Conservation (phyloP, 2,888 invertebrate genomes). For the Dasypogon diadema region DNA sequence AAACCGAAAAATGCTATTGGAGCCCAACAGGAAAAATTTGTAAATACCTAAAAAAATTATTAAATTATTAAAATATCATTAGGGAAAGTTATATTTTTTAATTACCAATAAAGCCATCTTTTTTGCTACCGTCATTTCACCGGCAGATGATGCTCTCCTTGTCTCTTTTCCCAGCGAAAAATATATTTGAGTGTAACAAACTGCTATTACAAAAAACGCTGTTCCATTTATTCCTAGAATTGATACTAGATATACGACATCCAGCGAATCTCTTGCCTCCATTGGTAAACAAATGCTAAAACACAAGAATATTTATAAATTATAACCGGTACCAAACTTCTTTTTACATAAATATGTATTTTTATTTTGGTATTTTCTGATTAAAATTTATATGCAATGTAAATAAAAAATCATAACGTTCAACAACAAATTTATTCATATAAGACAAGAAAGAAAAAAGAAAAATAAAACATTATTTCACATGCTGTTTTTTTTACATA, state of each 20-base stretch:
- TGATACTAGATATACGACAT: constrained; percentile 79
- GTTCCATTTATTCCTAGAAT: constrained; percentile 82
- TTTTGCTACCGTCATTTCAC: constrained; percentile 84
- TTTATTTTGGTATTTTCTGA: too few species aligned
- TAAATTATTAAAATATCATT: neutral
- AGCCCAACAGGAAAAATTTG: constrained; percentile 87
- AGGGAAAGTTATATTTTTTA: neutral
- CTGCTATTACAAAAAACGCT: constrained; percentile 85
- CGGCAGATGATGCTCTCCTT: constrained; percentile 69
- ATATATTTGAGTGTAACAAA: constrained; percentile 89
- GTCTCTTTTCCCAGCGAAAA: constrained; percentile 81
- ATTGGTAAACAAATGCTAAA: constrained; percentile 89
- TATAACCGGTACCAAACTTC: too few species aligned
- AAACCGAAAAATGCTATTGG: constrained; percentile 91
- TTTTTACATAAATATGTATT: too few species aligned
- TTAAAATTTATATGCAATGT: too few species aligned
- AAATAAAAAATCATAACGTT: too few species aligned
- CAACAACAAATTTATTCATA: too few species aligned
- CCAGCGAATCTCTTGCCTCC: constrained; percentile 78
- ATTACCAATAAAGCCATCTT: constrained; percentile 88
- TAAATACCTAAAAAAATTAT: constrained; percentile 72
- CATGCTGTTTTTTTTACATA: too few species aligned
- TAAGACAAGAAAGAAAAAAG: too few species aligned
- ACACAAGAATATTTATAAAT: too few species aligned
- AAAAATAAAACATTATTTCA: too few species aligned